Evolutionary conservation across 2,888 invertebrate genomes (phyloP), one percentile per base, ranked within the genome.

Genomic region (Drosophila dives): DNA sequence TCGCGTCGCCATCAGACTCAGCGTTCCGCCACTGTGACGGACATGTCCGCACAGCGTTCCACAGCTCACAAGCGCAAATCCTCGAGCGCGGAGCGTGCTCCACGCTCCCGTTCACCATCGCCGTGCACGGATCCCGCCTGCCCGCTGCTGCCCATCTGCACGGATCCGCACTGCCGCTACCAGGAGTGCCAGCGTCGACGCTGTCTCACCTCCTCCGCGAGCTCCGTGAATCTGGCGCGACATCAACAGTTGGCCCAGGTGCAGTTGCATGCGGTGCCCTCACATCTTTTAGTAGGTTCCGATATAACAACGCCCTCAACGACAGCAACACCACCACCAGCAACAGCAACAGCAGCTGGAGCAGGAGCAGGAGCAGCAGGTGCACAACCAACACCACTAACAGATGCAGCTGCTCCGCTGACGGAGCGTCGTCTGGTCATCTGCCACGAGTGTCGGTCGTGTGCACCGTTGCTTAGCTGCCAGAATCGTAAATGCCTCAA

Each of bases 61-160:
- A 86, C 86, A 29, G 23, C 68, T 7, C 84, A 89, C 33, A 92
- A 92, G 67, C 91, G 92, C 4, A 93, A 93, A 76, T 93, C 92
- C 8, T 92, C 92, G 26, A 93, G 93, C n/a, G 92, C 92, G 17
- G 93, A 93, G 72, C 90, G 93, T 36, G 92, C 93, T 17, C 91
- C 92, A 1, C 89, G 92, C 26, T 92, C 91, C 15, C 91, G 92
- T 23, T 92, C 91, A 29, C 91, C 92, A 12, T 92, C 93, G 59
- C 93, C 92, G 70, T 93, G 93, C 86, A 93, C 91, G 23, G 93
- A 93, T 89, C 93, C 93, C 64, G 80, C 91, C 72, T 93, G 93
- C 75, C 93, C 92, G 50, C 79, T 93, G 64, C 76, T 93, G 72
- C 93, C 93, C 66, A 91, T 93, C 33, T 93, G 93, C 81, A 93